Conservation (phyloP, 2,888 invertebrate species). For the Drosophila infuscata region DNA sequence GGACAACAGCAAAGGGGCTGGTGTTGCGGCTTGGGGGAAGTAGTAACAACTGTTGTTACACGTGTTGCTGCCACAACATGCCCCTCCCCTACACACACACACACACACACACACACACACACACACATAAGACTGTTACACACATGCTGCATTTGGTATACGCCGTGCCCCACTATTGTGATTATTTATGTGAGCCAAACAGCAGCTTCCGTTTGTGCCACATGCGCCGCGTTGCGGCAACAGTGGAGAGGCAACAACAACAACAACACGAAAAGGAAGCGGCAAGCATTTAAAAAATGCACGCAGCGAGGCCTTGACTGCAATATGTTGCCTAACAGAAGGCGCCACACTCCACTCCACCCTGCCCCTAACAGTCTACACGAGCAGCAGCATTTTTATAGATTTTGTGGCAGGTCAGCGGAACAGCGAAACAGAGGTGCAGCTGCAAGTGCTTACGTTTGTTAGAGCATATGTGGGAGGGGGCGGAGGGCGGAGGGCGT, state of each 20-base stretch:
- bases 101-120: constrained; percentile 1
- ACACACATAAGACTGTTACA: too few species aligned
- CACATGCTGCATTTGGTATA: constrained; percentile 36
- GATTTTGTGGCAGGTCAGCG: constrained; percentile 76
- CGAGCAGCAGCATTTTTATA: constrained; percentile 60
- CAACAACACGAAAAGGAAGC: constrained; percentile 64
- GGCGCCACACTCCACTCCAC: constrained; percentile 31
- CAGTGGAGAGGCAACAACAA: neutral
- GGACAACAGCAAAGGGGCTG: constrained; percentile 35
- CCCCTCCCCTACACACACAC: constrained; percentile 1
- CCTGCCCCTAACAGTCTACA: neutral
- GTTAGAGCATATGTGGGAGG: neutral
- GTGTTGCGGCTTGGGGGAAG: neutral
- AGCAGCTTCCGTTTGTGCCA: constrained; percentile 80
- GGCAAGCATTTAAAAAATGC: constrained; percentile 75
- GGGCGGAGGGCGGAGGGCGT: neutral
- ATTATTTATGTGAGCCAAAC: constrained; percentile 81
- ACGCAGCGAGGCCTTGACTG: constrained; percentile 81
- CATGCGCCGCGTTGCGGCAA: constrained; percentile 71
- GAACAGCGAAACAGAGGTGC: constrained; percentile 18
- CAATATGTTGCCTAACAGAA: constrained; percentile 78
- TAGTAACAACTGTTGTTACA: constrained; percentile 61
- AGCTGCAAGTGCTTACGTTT: neutral
- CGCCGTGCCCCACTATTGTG: constrained; percentile 62
- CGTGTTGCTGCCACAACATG: constrained; percentile 67